phyloP scores from a whole-genome alignment of 2,113 vertebrate genomes.

The Muntiacus muntjak region DNA sequence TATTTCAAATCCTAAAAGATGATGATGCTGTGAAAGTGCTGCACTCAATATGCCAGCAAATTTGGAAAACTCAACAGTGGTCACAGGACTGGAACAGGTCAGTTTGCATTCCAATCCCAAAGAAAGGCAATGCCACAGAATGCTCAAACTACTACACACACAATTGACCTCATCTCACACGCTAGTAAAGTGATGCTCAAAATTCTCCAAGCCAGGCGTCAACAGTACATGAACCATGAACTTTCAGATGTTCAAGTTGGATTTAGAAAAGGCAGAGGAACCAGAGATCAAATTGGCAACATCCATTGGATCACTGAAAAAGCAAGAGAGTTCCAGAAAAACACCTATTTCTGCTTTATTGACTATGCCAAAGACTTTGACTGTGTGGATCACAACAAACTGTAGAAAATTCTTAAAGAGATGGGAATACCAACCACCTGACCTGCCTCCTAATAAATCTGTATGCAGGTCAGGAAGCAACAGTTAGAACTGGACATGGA shows the following conservation, averaged over 20 bases:
- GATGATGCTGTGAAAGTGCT: neutral
- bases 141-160: neutral
- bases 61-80: neutral
- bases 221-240: neutral
- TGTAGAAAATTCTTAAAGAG: neutral
- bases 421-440: neutral
- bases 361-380: neutral
- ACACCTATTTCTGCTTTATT: neutral
- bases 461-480: neutral
- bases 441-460: neutral
- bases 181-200: neutral
- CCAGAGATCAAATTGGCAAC: neutral
- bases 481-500: neutral
- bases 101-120: neutral
- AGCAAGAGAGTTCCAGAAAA: neutral
- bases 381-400: neutral
- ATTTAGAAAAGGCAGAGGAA: neutral
- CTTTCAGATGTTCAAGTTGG: neutral
- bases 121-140: neutral
- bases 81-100: neutral
- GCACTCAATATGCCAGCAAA: neutral
- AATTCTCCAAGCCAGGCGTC: neutral
- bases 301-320: neutral
- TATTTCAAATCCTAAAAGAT: neutral
- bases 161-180: neutral